Evolutionary conservation across 23 tunicate species (phyloP), one percentile per base, ranked within the genome.

Genomic region (Trididemnum miniatum): DNA sequence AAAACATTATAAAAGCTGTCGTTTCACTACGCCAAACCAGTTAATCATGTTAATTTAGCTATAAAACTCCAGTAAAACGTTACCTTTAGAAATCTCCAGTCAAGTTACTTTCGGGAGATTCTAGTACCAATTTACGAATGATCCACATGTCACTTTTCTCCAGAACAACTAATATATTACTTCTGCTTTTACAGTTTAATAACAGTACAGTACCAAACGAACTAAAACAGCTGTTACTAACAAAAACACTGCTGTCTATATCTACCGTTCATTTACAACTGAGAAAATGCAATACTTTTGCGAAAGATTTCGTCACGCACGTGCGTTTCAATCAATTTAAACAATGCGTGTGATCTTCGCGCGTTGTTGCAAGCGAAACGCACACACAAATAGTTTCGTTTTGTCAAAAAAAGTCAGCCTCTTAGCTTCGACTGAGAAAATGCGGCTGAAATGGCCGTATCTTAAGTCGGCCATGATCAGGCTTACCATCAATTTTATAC

Each of bases 381-480:
- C 69, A 62, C 69, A 62, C 69, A 62, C 5, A n/a, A 25, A 62
- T 9, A 4, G 5, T 4, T 62, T 22, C 22, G 15, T 20, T 62
- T 62, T 62, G 69, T 62, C 29, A 9, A 25, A 24, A 62, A 69
- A 69, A 69, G 39, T 69, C 75, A 69, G 75, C 36, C 75, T 69
- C 38, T 69, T 69, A 69, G 39, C 37, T 30, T 30, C 39, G 20
- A 37, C 38, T 5, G 22, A 7, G 20, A 69, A 69, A 69, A 69
- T n/a, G 75, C 38, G 75, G 31, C 75, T 12, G 26, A 69, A 12
- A 7, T 15, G 75, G 75, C n/a, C n/a, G n/a, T n/a, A 69, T 69
- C 75, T 69, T 30, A 32, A 69, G 75, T 31, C 5, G 75, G 75
- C 75, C 75, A 32, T 69, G 69, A n/a, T n/a, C n/a, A n/a, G n/a